Conservation (phyloP, 2,797 vertebrate genomes). For the Channa striata region DNA sequence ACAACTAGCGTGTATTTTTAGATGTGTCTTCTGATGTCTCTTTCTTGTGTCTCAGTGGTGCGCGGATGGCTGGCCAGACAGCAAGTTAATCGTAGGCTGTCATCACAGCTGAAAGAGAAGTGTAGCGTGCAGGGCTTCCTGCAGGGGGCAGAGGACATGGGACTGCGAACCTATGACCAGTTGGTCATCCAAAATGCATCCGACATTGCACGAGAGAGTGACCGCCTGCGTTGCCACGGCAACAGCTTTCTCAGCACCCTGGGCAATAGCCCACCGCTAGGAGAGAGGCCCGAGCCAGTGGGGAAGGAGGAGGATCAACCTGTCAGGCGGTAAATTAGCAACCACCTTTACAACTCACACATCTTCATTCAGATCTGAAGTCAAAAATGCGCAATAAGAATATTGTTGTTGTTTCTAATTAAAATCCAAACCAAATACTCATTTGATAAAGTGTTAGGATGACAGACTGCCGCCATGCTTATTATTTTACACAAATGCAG, state of each 20-base stretch:
- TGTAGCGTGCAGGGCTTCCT: conserved; percentile 89
- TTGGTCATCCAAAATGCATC: conserved; percentile 98
- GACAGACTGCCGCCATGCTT: neutral
- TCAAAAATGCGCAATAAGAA: neutral
- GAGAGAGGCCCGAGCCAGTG: conserved; percentile 86
- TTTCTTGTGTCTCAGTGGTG: conserved; percentile 80
- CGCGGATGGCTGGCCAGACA: conserved; percentile 93
- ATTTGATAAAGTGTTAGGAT: neutral
- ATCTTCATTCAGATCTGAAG: conserved; percentile 2
- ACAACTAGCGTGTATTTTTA: neutral
- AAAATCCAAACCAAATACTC: neutral
- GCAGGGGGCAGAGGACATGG: conserved; percentile 96
- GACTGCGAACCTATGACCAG: conserved; percentile 95
- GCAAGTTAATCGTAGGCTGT: conserved; percentile 80
- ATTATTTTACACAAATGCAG: neutral
- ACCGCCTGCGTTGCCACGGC: conserved; percentile 91
- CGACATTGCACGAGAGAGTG: conserved; percentile 85
- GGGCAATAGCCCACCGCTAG: conserved; percentile 78
- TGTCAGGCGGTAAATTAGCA: conserved; percentile 83
- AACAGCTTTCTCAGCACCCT: conserved; percentile 81
- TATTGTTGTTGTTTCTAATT: neutral
- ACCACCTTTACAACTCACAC: neutral
- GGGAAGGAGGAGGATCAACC: conserved; percentile 86
- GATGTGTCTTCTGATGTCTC: conserved; percentile 14
- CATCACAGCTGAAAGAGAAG: conserved; percentile 84